Conservation (phyloP, 64 coral and sea anemone genomes). For the Orbicella faveolata region DNA sequence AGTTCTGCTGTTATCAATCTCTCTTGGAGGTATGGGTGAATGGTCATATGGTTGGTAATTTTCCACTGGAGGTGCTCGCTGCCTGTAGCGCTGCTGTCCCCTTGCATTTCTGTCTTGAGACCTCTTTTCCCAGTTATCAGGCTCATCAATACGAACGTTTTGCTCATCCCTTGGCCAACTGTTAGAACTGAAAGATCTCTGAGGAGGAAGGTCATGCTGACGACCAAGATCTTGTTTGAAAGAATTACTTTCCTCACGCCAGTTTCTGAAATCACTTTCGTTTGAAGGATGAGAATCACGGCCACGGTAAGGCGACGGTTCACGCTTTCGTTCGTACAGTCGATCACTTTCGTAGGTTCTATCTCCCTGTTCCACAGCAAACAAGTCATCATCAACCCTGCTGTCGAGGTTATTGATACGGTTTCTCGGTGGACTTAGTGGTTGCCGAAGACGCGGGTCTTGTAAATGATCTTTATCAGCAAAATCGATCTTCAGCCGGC, state of each 20-base stretch:
- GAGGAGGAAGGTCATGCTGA: slow-evolving; percentile 63
- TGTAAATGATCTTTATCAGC: slow-evolving; percentile 99
- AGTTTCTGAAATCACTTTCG: slow-evolving; percentile 78
- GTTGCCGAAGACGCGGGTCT: slow-evolving; percentile 70
- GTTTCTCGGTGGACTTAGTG: slow-evolving; percentile 67
- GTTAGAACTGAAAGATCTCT: slow-evolving; percentile 51
- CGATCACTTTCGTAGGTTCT: slow-evolving; percentile 80
- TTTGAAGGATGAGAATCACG: slow-evolving; percentile 41
- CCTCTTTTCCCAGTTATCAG: slow-evolving; percentile 84
- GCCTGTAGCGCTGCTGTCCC: slow-evolving; percentile 59
- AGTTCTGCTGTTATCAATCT: slow-evolving; percentile 72
- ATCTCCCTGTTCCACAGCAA: slow-evolving; percentile 45
- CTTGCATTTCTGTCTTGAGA: slow-evolving; percentile 63
- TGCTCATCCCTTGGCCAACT: slow-evolving; percentile 72
- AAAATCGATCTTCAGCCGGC: slow-evolving; percentile 98
- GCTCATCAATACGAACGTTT: slow-evolving; percentile 50
- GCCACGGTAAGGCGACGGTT: slow-evolving; percentile 66
- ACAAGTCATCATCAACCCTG: slow-evolving; percentile 64
- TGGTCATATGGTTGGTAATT: slow-evolving; percentile 69
- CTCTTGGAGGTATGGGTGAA: slow-evolving; percentile 48
- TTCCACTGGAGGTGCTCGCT: slow-evolving; percentile 68
- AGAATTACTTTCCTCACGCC: slow-evolving; percentile 76
- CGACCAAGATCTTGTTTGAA: slow-evolving; percentile 69
- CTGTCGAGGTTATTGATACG: slow-evolving; percentile 75
- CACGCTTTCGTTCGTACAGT: slow-evolving; percentile 71